A percentile compares a stretch with the other conserved stretches of the same genome.
phyloP scores from a whole-genome alignment of 2,113 vertebrate genomes.

The Hydrochoerus hydrochaeris region DNA sequence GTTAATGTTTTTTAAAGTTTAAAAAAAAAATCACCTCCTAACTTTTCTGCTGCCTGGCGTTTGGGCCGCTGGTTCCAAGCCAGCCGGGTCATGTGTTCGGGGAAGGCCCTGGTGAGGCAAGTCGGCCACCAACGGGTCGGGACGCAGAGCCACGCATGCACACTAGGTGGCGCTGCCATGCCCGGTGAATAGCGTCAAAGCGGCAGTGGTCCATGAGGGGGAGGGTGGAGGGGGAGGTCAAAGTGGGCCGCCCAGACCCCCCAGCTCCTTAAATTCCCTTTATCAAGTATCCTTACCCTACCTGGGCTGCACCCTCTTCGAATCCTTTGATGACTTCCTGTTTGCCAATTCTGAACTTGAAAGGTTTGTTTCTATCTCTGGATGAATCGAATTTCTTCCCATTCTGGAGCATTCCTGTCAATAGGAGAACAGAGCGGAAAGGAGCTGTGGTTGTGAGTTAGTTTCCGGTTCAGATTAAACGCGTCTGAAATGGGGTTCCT shows the following conservation, averaged over 20 bases:
- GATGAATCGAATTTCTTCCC: conserved; percentile 99
- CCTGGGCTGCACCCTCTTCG: conserved; percentile 98
- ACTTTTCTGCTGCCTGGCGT: background rate
- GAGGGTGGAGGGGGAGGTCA: background rate
- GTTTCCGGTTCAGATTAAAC: background rate
- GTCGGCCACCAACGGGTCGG: background rate
- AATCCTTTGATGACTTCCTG: conserved; percentile 99
- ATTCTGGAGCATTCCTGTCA: conserved; percentile 97
- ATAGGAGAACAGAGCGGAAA: conserved; percentile 36
- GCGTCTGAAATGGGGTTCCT: background rate
- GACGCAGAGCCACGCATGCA: background rate
- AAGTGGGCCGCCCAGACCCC: background rate
- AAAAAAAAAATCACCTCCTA: background rate
- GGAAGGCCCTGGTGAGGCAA: background rate
- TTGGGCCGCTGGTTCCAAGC: background rate
- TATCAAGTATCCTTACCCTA: conserved; percentile 72
- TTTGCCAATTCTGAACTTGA: conserved; percentile 97
- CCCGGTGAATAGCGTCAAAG: background rate
- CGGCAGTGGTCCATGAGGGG: background rate
- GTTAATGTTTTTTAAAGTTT: background rate
- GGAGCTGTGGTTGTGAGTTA: background rate
- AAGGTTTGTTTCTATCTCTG: conserved; percentile 99
- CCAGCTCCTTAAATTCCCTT: background rate
- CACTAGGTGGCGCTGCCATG: background rate
- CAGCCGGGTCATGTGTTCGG: background rate